Base-by-base conservation (phyloP, 2,888 invertebrate genomes). In the Oscheius sp. region DNA sequence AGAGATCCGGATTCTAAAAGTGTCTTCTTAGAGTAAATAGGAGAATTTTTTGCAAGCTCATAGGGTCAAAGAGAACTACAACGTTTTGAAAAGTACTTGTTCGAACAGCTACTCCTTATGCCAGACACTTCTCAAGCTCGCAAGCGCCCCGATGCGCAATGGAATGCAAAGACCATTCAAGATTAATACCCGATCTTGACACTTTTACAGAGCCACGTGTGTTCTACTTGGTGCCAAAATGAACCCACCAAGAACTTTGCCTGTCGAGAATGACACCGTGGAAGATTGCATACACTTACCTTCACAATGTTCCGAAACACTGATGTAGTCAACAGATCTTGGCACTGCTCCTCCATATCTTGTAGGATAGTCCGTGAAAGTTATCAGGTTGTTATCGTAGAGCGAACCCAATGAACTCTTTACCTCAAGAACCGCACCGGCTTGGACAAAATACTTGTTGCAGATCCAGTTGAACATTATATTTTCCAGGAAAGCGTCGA, bases 221-320 rank as follows among this genome's bases (percentile, higher is more conserved):
- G 21, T 21, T 21, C 21, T 21, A 21, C 21, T 21, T 21, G 21
- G 21, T 21, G 21, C 21, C 21, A 21, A 21, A 21, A 21, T 21
- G 21, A 21, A 21, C 21, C 21, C 21, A 21, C 21, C 21, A 21
- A 21, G 21, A 0, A 21, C 21, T 21, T 21, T 21, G 21, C 21
- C 21, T 21, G 21, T 21, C 21, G 21, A 21, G 21, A 21, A 21
- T 21, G 21, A 21, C 21, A 21, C 21, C 21, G 21, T 21, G 21
- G 21, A 21, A 21, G 21, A 21, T 21, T 21, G 21, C 21, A 21
- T 21, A 21, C 21, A 37, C 62, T 53, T 29, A 72, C 72, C 9
- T n/a, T 63, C 29, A 58, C 78, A 80, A 65, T 80, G 76, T 47
- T 79, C 78, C 21, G 77, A 77, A 50, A 80, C 74, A 4, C 65